phyloP scores from a whole-genome alignment of 2,113 vertebrate genomes.

The Hemibagrus wyckioides region DNA sequence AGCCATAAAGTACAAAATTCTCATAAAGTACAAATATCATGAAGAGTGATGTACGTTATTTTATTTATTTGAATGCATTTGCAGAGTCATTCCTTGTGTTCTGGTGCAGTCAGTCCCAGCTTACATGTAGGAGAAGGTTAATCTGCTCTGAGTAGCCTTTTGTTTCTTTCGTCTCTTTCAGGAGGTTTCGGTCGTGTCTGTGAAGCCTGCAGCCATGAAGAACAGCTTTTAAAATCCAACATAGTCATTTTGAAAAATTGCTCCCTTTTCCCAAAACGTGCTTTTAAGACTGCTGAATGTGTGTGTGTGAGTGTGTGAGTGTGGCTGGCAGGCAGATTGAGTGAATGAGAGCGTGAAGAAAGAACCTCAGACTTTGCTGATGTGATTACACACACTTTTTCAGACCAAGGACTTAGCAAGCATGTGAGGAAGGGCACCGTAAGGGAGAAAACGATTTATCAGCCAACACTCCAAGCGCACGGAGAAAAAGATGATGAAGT shows the following conservation, averaged over 20 bases:
- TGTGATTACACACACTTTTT: slow-evolving; percentile 59
- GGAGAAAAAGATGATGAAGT: slow-evolving; percentile 55
- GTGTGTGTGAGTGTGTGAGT: slow-evolving; percentile 23
- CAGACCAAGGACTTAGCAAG: slow-evolving; percentile 44
- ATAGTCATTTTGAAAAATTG: slow-evolving; percentile 31
- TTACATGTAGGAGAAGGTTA: neutral
- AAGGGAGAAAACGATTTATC: slow-evolving; percentile 68
- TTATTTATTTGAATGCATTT: neutral
- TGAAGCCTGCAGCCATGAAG: slow-evolving; percentile 51
- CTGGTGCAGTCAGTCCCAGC: neutral
- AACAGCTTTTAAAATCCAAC: slow-evolving; percentile 38
- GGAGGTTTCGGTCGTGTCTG: slow-evolving; percentile 22
- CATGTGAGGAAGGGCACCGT: slow-evolving; percentile 41
- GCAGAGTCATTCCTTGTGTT: neutral
- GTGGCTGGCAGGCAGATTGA: slow-evolving; percentile 37
- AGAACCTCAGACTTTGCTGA: slow-evolving; percentile 52
- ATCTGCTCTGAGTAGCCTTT: slow-evolving; percentile 24
- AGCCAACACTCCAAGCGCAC: slow-evolving; percentile 50
- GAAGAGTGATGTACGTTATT: no score
- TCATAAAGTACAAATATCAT: neutral
- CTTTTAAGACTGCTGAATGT: slow-evolving; percentile 46
- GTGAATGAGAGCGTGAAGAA: slow-evolving; percentile 53
- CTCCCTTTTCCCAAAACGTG: slow-evolving; percentile 23
- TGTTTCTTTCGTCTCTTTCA: slow-evolving; percentile 27
- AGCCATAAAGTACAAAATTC: neutral